Conservation (phyloP, 2,888 invertebrate genomes). For the Helleia helle region DNA sequence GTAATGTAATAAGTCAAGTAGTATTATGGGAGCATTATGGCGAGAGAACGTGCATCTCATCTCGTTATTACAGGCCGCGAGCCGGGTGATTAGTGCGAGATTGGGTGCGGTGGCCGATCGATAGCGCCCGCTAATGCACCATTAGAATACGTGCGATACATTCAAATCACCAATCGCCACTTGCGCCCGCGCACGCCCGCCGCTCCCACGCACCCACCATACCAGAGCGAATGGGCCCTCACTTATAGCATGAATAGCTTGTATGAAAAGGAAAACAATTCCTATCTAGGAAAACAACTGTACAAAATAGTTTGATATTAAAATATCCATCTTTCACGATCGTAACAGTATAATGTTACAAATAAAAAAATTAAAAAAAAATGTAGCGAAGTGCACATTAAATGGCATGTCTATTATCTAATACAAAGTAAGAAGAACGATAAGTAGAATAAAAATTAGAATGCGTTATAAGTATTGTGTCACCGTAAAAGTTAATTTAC, state of each 20-base stretch:
- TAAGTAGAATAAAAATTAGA: too few relatives aligned
- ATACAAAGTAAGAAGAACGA: too few relatives aligned
- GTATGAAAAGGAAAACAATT: too few relatives aligned
- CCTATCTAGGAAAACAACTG: too few relatives aligned
- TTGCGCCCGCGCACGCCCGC: slow-evolving; percentile 16
- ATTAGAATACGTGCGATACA: slow-evolving; percentile 28
- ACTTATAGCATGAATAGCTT: too few relatives aligned
- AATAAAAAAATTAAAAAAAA: too few relatives aligned
- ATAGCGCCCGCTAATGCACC: slow-evolving; percentile 15
- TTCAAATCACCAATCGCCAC: slow-evolving; percentile 21
- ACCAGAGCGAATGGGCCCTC: neutral
- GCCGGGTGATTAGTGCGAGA: slow-evolving; percentile 24
- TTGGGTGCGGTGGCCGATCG: slow-evolving; percentile 18
- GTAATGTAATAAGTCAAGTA: slow-evolving; percentile 14
- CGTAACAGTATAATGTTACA: too few relatives aligned
- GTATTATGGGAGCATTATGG: slow-evolving; percentile 10
- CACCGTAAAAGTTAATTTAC: neutral
- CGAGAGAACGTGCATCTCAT: slow-evolving; percentile 23
- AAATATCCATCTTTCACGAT: too few relatives aligned
- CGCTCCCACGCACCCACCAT: slow-evolving; percentile 15
- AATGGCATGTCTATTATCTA: too few relatives aligned
- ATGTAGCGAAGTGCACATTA: too few relatives aligned
- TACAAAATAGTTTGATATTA: too few relatives aligned
- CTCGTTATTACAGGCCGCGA: slow-evolving; percentile 21
- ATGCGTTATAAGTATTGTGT: too few relatives aligned